Evolutionary conservation across 2,797 vertebrate species (phyloP).

Genomic region (Aulostomus chinensis): DNA sequence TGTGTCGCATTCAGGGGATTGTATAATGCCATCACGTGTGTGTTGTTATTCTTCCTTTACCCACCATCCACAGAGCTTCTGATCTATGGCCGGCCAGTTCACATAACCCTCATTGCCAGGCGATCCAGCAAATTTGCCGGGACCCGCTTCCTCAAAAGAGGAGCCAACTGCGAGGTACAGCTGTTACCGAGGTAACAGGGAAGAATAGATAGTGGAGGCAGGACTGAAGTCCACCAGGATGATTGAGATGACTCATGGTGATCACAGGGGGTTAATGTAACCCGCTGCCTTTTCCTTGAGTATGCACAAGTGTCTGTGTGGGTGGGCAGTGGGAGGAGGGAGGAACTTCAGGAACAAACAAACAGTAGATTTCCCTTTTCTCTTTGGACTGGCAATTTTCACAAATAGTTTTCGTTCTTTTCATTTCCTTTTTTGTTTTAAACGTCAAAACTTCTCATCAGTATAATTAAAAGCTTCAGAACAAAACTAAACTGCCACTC

Average conservation of each 20-base stretch:
- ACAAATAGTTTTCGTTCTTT: too few species aligned
- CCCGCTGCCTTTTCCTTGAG: constrained; percentile 29
- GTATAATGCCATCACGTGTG: background rate
- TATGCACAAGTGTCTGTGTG: constrained; percentile 36
- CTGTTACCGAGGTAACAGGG: constrained; percentile 50
- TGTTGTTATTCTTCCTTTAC: constrained; percentile 76
- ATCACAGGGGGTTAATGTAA: constrained; percentile 57
- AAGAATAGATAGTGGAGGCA: constrained; percentile 32
- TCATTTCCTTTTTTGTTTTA: too few species aligned
- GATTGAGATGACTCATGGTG: constrained; percentile 58
- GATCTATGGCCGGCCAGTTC: constrained; percentile 94
- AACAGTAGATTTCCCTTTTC: too few species aligned
- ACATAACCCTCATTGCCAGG: constrained; percentile 95
- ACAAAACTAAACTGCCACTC: too few species aligned
- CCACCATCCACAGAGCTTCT: constrained; percentile 84
- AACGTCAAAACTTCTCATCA: too few species aligned
- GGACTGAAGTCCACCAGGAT: constrained; percentile 24
- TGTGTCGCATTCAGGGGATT: too few species aligned
- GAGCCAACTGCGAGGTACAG: constrained; percentile 93
- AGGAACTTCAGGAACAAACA: constrained; percentile 5
- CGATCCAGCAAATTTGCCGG: constrained; percentile 96
- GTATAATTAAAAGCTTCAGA: too few species aligned
- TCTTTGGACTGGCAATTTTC: too few species aligned
- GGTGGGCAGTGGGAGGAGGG: constrained; percentile 7
- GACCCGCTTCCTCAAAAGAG: constrained; percentile 97